phyloP scores from a whole-genome alignment of 2,113 vertebrate genomes.

The Syrrhaptes paradoxus region DNA sequence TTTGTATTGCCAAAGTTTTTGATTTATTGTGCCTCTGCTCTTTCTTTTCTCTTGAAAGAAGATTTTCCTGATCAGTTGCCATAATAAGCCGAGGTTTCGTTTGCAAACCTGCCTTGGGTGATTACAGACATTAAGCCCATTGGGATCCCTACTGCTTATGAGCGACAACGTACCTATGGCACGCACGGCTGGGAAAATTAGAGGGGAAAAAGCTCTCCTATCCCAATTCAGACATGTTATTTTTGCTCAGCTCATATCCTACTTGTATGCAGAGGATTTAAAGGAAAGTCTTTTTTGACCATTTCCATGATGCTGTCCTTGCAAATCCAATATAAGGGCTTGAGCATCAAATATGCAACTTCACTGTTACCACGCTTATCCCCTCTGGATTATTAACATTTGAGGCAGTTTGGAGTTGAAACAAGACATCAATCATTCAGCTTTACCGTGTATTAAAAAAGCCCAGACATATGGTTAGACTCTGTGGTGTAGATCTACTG shows the following conservation, averaged over 20 bases:
- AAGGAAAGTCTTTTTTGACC: not conserved
- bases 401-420: not conserved
- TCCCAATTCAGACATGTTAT: not conserved
- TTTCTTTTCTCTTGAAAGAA: not conserved
- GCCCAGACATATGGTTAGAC: not conserved
- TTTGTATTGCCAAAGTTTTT: not conserved
- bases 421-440: not conserved
- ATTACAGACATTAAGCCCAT: not conserved
- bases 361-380: not conserved
- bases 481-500: not conserved
- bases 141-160: not conserved
- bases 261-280: not conserved
- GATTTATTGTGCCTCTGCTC: not conserved
- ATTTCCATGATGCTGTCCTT: not conserved
- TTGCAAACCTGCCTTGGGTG: slow-evolving; percentile 7
- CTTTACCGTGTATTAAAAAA: not conserved
- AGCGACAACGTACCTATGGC: not conserved
- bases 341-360: not conserved
- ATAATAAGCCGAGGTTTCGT: slow-evolving; percentile 10
- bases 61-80: slow-evolving; percentile 11
- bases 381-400: not conserved
- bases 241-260: not conserved
- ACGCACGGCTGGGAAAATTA: not conserved
- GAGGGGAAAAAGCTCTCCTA: not conserved
- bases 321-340: not conserved